Evolutionary conservation across 30 jellyfish, hydroid and myxozoan species (phyloP).

Genomic region (Aurelia sp.): DNA sequence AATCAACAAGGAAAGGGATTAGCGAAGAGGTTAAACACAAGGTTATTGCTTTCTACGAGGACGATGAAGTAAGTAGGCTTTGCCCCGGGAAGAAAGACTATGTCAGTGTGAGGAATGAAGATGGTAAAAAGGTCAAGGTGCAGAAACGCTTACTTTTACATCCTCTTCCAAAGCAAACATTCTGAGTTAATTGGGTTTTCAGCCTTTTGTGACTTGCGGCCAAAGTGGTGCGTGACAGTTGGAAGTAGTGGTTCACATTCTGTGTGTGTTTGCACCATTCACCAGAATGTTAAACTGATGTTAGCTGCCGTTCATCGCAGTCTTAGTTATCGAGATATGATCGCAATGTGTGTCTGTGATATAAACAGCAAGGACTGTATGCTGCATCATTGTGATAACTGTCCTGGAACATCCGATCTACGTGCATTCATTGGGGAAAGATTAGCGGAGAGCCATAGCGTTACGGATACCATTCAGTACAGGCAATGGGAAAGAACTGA

Average conservation of each 20-base stretch:
- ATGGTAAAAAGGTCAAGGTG: conserved; percentile 3
- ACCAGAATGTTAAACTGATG: conserved; percentile 9
- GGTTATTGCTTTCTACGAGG: too few species aligned
- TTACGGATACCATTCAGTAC: conserved; percentile 1
- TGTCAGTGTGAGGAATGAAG: too few species aligned
- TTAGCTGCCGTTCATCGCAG: not conserved
- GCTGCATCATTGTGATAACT: conserved; percentile 27
- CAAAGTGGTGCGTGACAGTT: conserved; percentile 5
- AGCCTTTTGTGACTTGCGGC: conserved; percentile 4
- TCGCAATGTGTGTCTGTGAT: too few species aligned
- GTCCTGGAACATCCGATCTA: conserved; percentile 5
- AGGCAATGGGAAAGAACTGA: conserved; percentile 23
- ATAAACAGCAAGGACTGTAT: conserved; percentile 15
- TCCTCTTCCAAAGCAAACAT: not conserved
- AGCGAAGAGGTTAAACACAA: too few species aligned
- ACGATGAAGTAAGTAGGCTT: too few species aligned
- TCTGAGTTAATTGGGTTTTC: conserved; percentile 5
- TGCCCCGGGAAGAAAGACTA: too few species aligned
- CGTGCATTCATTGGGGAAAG: not conserved
- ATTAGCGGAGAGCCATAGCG: not conserved
- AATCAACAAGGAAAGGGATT: too few species aligned
- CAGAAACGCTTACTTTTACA: not conserved
- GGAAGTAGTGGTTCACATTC: conserved; percentile 15
- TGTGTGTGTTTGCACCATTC: too few species aligned
- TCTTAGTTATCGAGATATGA: too few species aligned